Percentiles rank a stretch among this genome's conserved stretches.
These are phyloP conservation scores for Silurus lanzhouensis DNA, from an alignment of 2,797 vertebrate species.

Conservation along the genomic window DNA sequence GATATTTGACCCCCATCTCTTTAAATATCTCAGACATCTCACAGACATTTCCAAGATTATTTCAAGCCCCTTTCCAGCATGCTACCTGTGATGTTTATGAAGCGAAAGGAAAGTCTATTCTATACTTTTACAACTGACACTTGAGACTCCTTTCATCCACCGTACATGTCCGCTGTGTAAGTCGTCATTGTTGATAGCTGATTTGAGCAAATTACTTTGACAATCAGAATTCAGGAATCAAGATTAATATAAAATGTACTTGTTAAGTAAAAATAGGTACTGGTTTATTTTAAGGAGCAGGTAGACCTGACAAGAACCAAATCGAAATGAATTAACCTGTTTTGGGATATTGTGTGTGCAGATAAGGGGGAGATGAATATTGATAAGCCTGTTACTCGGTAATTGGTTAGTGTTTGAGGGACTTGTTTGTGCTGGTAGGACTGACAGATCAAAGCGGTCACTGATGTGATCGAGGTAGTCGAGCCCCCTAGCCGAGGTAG, in stretches of 20 bases:
- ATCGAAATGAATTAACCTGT: not conserved
- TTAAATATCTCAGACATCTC: not conserved
- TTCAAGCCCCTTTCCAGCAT: not conserved
- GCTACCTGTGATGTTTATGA: not conserved
- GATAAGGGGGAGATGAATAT: slow-evolving; percentile 46
- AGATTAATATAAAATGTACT: too few species aligned
- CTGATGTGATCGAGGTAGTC: slow-evolving; percentile 6
- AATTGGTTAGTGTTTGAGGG: slow-evolving; percentile 27
- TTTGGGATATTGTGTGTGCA: slow-evolving; percentile 39
- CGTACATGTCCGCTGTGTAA: not conserved
- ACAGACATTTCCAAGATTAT: not conserved
- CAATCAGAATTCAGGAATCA: not conserved
- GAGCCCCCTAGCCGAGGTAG: not conserved
- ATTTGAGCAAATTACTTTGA: not conserved
- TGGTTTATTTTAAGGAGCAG: too few species aligned
- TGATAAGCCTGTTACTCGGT: slow-evolving; percentile 41
- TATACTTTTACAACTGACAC: not conserved
- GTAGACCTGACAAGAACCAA: too few species aligned
- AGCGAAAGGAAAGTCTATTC: not conserved
- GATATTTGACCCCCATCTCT: not conserved
- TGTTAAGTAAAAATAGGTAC: too few species aligned
- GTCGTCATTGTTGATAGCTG: not conserved
- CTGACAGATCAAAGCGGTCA: slow-evolving; percentile 40
- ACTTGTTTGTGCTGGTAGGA: slow-evolving; percentile 7
- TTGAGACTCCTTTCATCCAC: not conserved